phyloP scores from a whole-genome alignment of 2,888 invertebrate genomes.

The Malacosoma neustria region DNA sequence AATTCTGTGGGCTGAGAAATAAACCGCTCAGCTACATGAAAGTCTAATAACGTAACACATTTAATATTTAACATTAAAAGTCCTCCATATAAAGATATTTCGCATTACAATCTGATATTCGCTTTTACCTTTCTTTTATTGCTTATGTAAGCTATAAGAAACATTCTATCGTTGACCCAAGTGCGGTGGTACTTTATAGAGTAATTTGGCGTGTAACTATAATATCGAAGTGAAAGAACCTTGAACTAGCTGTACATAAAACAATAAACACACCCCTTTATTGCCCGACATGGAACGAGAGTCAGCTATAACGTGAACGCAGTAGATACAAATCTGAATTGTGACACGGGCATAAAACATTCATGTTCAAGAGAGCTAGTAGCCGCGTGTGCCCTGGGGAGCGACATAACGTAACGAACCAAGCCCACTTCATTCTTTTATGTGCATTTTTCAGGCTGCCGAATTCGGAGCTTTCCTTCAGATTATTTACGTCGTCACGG shows the following conservation, averaged over 20 bases:
- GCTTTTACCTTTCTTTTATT: background rate
- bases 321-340: conserved; percentile 65
- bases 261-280: conserved; percentile 52
- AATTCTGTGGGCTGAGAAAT: background rate
- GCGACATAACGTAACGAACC: conserved; percentile 71
- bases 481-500: conserved; percentile 61
- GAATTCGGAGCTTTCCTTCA: conserved; percentile 46
- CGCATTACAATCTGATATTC: background rate
- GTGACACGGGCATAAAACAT: conserved; percentile 63
- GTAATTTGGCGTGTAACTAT: conserved; percentile 18
- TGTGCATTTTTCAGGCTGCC: conserved; percentile 57
- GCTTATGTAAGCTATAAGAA: background rate
- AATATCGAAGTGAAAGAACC: conserved; percentile 21
- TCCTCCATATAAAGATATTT: background rate
- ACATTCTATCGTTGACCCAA: conserved; percentile 4
- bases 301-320: conserved; percentile 39
- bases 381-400: conserved; percentile 50
- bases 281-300: conserved; percentile 35
- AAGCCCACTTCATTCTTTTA: conserved; percentile 53
- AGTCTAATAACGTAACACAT: background rate
- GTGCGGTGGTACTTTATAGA: conserved; percentile 6
- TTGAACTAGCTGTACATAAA: conserved; percentile 37
- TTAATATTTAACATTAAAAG: background rate
- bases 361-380: conserved; percentile 43
- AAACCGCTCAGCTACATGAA: background rate